Evolutionary conservation across 37 sponge, comb jelly and placozoan genomes (phyloP).

Genomic region (Hormiphora californensis): DNA sequence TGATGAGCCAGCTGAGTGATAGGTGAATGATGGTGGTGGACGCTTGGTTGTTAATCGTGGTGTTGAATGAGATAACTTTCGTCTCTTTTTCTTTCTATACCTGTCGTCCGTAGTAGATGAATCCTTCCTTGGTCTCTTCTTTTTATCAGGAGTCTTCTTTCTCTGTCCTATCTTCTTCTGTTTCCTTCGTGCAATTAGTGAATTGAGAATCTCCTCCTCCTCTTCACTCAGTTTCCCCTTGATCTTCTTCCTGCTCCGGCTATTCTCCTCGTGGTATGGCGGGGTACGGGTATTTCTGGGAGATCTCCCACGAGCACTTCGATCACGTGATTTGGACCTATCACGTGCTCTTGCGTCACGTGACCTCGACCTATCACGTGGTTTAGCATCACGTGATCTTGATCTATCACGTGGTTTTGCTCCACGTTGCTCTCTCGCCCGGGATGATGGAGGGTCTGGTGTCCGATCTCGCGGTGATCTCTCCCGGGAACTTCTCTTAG

Average conservation of each 20-base stretch:
- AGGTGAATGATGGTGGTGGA: background rate
- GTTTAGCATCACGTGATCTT: too few relatives aligned
- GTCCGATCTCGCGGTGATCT: too few relatives aligned
- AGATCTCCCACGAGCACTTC: too few relatives aligned
- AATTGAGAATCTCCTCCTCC: slow-evolving; percentile 49
- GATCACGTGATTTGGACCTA: background rate
- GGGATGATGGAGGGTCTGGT: too few relatives aligned
- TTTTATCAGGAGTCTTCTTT: background rate
- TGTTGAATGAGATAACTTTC: background rate
- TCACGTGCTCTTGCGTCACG: background rate
- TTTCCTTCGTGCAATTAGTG: slow-evolving; percentile 3
- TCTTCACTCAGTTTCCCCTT: slow-evolving; percentile 25
- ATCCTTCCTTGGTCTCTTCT: background rate
- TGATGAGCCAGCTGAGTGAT: background rate
- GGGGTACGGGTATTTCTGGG: too few relatives aligned
- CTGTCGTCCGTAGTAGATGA: background rate
- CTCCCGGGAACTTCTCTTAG: too few relatives aligned
- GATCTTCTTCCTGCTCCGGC: slow-evolving; percentile 19
- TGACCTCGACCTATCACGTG: background rate
- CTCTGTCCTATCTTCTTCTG: slow-evolving; percentile 21
- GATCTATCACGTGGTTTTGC: too few relatives aligned
- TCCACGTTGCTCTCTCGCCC: too few relatives aligned
- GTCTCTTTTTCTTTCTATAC: background rate
- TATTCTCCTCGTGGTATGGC: too few relatives aligned
- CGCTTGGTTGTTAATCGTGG: background rate